Conservation (phyloP, 2,113 vertebrate genomes). For the Hippopotamus amphibius region DNA sequence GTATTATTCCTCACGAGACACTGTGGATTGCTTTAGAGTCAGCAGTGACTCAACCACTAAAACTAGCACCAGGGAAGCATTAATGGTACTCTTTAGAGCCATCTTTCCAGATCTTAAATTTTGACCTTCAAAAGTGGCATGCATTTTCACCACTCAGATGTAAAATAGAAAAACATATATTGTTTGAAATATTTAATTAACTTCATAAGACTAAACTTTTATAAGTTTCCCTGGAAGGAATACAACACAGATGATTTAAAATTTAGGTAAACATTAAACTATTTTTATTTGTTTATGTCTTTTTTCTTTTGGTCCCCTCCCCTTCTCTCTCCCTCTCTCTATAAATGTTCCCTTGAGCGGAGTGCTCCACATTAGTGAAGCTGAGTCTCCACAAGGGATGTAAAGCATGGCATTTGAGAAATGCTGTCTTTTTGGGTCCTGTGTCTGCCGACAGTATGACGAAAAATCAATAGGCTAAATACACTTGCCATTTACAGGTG, state of each 20-base stretch:
- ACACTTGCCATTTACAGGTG: not conserved
- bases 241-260: not conserved
- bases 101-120: not conserved
- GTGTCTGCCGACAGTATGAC: not conserved
- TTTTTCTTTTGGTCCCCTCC: not conserved
- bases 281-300: not conserved
- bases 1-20: constrained; percentile 48
- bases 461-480: not conserved
- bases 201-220: not conserved
- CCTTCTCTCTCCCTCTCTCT: not conserved
- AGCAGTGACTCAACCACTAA: constrained; percentile 59
- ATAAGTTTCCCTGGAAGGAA: not conserved
- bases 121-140: constrained; percentile 34
- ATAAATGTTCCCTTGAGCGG: not conserved
- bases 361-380: not conserved
- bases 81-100: not conserved
- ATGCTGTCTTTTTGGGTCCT: not conserved
- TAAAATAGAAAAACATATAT: not conserved
- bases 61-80: constrained; percentile 31
- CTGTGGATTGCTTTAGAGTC: constrained; percentile 1
- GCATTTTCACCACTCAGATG: not conserved
- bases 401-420: not conserved
- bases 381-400: not conserved
- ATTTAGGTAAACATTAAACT: not conserved
- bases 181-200: not conserved